Conservation (phyloP, 1,140 invertebrate genomes). For the Drusus annulatus region DNA sequence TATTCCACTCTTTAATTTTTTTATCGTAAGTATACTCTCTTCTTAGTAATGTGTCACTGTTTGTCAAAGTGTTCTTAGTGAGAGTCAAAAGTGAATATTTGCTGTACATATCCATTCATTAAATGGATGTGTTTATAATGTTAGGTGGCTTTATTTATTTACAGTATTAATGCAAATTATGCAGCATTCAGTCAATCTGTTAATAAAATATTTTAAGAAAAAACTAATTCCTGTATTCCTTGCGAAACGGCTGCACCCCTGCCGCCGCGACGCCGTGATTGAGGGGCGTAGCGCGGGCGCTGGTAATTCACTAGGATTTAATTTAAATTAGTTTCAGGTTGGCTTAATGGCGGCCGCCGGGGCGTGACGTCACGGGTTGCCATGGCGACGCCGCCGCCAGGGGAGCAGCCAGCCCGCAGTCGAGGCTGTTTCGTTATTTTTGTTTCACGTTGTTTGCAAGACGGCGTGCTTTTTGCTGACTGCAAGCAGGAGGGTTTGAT, state of each 20-base stretch:
- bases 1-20: too few relatives aligned
- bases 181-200: too few relatives aligned
- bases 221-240: neutral
- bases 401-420: neutral
- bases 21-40: too few relatives aligned
- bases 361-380: slow-evolving; percentile 52
- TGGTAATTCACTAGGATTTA: slow-evolving; percentile 75
- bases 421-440: slow-evolving; percentile 14
- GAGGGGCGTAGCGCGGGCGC: slow-evolving; percentile 60
- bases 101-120: too few relatives aligned
- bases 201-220: too few relatives aligned
- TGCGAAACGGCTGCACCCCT: slow-evolving; percentile 5
- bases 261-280: slow-evolving; percentile 49
- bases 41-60: too few relatives aligned
- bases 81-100: too few relatives aligned
- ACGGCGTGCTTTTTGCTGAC: neutral
- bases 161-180: too few relatives aligned
- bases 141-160: too few relatives aligned
- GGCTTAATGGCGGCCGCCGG: slow-evolving; percentile 70
- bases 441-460: slow-evolving; percentile 12
- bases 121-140: too few relatives aligned
- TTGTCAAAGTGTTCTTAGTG: too few relatives aligned
- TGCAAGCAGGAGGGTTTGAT: slow-evolving; percentile 7
- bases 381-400: slow-evolving; percentile 43
- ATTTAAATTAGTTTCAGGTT: slow-evolving; percentile 75